Base-by-base conservation (phyloP, 2,888 invertebrate genomes). In the Serripes groenlandicus region DNA sequence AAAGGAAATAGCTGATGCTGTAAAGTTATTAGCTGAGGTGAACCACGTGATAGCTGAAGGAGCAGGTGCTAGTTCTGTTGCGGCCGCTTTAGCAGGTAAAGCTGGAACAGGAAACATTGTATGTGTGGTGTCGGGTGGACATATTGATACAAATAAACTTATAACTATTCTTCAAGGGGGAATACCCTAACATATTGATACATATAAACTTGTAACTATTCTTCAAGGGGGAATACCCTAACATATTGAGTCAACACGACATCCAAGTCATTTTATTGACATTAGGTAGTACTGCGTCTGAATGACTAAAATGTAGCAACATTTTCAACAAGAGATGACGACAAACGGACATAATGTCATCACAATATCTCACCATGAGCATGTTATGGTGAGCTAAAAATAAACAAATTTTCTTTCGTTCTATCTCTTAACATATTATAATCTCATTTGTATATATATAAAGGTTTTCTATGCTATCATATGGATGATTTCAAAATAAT, bases 61-160 rank as follows among this genome's bases (percentile, higher is more conserved):
- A 0, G 94, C 93, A 0, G 93, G 93, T 5, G 94, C 93, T 21
- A 85, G 92, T 34, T 85, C 92, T 11, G 92, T 92, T 0, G 93
- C 93, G 9, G 90, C 93, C 2, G 88, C 93, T 7, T 81, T 93
- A n/a, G 68, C 85, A 11, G 90, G 90, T 56, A 79, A 83, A 71
- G 89, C 89, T 7, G 90, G 90, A 7, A 79, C 82, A 0, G 92
- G 92, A 4, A 93, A 92, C 32, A 90, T 93, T 32, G 94, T 92
- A 18, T 93, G 93, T 80, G 89, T 94, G 9, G 83, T 94, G 28
- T 93, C 94, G 5, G 94, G 94, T n/a, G 93, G 93, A 7, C 93
- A 93, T 83, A 93, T 94, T 69, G 93, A 94, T 73, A 87, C 86
- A 0, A 52, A 79, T 23, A 91, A 90, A 81, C 78, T 93, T 32